Evolutionary conservation across 2,797 vertebrate genomes (phyloP), one percentile per base, ranked within the genome.

Genomic region (Karalla daura): DNA sequence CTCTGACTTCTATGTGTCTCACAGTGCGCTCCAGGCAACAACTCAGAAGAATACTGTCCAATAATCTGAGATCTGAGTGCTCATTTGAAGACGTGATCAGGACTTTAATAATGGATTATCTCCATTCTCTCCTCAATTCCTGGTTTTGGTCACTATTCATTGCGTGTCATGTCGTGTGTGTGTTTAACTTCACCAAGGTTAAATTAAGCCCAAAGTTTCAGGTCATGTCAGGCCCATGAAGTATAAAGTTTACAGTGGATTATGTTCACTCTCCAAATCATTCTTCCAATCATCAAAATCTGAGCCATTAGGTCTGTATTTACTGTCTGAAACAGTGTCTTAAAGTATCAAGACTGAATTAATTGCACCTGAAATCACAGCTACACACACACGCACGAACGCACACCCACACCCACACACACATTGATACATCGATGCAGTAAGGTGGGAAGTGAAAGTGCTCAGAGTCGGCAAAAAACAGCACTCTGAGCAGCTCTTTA

Each of bases 41-140:
- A n/a, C n/a, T n/a, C n/a, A n/a, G n/a, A n/a, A n/a, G n/a, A n/a
- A n/a, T n/a, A n/a, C n/a, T n/a, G n/a, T n/a, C n/a, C n/a, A n/a
- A n/a, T n/a, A n/a, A n/a, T n/a, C n/a, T n/a, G n/a, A n/a, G n/a
- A n/a, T n/a, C n/a, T n/a, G n/a, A n/a, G n/a, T n/a, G 78, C 74
- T 84, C 62, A 76, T 86, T 78, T 83, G 60, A 81, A 73, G 74
- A 61, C 63, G 79, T 70, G 70, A 88, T 84, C 84, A 78, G 63
- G 80, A 76, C 79, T 55, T 24, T 71, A 70, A 68, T 76, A 80
- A 81, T 85, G 76, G 72, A 78, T 85, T 51, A 79, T 76, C 63
- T 76, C 75, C 70, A 72, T 75, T 63, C 70, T 78, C 74, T 78
- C 65, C 77, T 84, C 79, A 11, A n/a, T n/a, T n/a, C n/a, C n/a